phyloP scores from a whole-genome alignment of 2,113 vertebrate genomes.

The Baryphthengus martii region DNA sequence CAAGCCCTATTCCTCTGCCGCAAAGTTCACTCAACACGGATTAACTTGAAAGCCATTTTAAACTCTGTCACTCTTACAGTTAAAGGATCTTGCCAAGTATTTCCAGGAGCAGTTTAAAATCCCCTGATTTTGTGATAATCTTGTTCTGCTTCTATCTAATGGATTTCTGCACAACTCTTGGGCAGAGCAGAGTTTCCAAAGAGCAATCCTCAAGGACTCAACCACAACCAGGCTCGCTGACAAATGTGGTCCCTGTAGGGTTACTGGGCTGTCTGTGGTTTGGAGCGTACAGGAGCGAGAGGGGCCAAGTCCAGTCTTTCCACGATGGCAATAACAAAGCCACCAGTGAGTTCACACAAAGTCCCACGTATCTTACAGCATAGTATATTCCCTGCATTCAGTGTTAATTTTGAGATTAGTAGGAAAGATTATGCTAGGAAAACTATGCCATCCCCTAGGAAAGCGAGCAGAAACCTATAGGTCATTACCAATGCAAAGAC shows the following conservation, averaged over 20 bases:
- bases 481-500: not conserved
- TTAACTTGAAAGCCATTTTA: not conserved
- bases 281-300: not conserved
- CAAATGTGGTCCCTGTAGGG: not conserved
- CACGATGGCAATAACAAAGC: not conserved
- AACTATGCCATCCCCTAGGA: not conserved
- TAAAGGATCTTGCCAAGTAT: not conserved
- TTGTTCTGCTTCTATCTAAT: not conserved
- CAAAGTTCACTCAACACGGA: accelerated
- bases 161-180: not conserved
- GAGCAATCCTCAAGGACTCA: not conserved
- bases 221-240: not conserved
- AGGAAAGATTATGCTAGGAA: not conserved
- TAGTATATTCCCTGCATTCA: not conserved
- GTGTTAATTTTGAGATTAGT: accelerated
- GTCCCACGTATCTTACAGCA: accelerated
- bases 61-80: not conserved
- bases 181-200: not conserved
- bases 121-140: not conserved
- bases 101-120: not conserved
- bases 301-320: not conserved
- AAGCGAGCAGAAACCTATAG: accelerated
- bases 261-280: not conserved
- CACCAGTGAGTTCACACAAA: not conserved
- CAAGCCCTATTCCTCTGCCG: not conserved